A percentile compares a stretch with the other conserved stretches of the same genome.
phyloP scores from a whole-genome alignment of 2,797 vertebrate genomes.

The Catamblyrhynchus diadema region DNA sequence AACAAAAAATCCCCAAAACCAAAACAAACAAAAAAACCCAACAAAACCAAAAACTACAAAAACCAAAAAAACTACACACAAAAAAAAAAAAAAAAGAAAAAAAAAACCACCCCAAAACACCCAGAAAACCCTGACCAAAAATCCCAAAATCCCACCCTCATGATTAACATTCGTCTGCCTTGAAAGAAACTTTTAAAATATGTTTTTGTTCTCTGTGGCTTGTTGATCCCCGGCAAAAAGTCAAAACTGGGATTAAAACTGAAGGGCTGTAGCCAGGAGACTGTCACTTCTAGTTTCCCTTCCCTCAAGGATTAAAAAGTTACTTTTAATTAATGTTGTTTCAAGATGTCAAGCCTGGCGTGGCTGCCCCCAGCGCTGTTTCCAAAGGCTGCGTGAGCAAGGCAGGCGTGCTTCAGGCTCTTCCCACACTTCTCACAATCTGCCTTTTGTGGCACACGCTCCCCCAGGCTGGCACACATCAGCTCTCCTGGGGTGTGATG shows the following conservation, averaged over 20 bases:
- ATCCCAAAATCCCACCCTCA: not conserved
- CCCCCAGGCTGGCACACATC: accelerated
- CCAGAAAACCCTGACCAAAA: not conserved
- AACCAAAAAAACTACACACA: not conserved
- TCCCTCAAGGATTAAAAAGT: slow-evolving; percentile 46
- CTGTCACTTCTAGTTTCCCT: slow-evolving; percentile 38
- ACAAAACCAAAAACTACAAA: not conserved
- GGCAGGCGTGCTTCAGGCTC: not conserved
- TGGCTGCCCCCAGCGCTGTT: not conserved
- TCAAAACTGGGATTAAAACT: slow-evolving; percentile 33
- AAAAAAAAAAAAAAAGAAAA: not conserved
- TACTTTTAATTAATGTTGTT: slow-evolving; percentile 49
- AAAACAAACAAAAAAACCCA: not conserved
- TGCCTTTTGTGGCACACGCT: not conserved
- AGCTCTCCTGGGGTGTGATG: accelerated
- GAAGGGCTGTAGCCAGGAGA: slow-evolving; percentile 17
- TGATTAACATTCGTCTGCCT: not conserved
- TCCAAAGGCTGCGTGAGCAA: not conserved
- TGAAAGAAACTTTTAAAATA: slow-evolving; percentile 23
- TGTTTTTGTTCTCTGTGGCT: slow-evolving; percentile 41
- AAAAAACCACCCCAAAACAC: not conserved
- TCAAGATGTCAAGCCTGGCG: not conserved
- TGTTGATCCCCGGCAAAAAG: not conserved
- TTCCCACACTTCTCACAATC: not conserved
- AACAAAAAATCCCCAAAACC: not conserved